Evolutionary conservation across 2,888 invertebrate genomes (phyloP), one percentile per base, ranked within the genome.

Genomic region (Cryptocephalus moraei): DNA sequence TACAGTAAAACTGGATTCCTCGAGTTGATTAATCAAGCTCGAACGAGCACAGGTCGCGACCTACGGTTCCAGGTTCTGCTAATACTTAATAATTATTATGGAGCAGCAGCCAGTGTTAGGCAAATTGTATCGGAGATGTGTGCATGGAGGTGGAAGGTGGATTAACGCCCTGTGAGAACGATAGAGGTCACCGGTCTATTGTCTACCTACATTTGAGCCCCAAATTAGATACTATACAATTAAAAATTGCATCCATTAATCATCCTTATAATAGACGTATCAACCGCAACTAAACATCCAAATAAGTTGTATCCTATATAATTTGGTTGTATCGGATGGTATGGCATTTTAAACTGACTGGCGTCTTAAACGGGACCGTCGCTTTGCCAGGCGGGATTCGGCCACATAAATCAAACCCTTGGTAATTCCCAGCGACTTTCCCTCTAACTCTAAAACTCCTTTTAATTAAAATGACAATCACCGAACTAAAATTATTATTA

Each of bases 11-110:
- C 61, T 57, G 58, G 58, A 61, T 58, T 57, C 57, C 55, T 50
- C 50, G 51, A 57, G 56, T 59, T 57, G 58, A 59, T 61, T 60
- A 58, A 60, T 61, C 61, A 59, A 56, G 56, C 55, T 58, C 57
- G 58, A 57, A 58, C 55, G 51, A 56, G 57, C 56, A 57, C 49
- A 55, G 51, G 58, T 54, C 53, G 53, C 50, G 53, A 52, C 52
- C 49, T 54, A 52, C 50, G 52, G 56, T 51, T 50, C 55, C 52
- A 53, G 53, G 56, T 47, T 47, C 50, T 47, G 46, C 47, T 55
- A 55, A 54, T 58, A 54, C 52, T 52, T 54, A 54, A 57, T 57
- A 54, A 51, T 52, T 50, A 54, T 52, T 51, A 49, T 51, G 41
- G 52, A 51, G 48, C 47, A 45, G 45, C 51, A 44, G 47, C 22